A percentile compares a stretch with the other conserved stretches of the same genome.
These are phyloP conservation scores for Brachyopa scutellaris DNA, from an alignment of 2,888 invertebrate genomes.

Conservation along the genomic window DNA sequence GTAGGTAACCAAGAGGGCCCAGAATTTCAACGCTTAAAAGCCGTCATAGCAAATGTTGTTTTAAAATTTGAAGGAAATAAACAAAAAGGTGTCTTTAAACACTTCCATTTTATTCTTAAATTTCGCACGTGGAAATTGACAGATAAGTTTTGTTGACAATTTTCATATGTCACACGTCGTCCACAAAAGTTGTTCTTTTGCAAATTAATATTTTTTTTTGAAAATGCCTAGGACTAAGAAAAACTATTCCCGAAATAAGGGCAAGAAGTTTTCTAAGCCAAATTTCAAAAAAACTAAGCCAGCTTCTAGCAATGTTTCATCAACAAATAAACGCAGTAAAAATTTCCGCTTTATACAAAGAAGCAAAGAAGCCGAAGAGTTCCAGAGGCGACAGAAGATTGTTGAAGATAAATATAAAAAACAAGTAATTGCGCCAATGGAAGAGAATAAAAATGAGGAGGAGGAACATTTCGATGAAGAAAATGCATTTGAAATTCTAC, in stretches of 20 bases:
- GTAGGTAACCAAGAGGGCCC: too few relatives aligned
- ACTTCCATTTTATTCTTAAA: background rate
- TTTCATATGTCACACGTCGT: background rate
- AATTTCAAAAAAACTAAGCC: constrained; percentile 24
- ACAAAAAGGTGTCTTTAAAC: background rate
- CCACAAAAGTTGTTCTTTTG: background rate
- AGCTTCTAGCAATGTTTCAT: constrained; percentile 7
- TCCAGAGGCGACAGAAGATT: constrained; percentile 74
- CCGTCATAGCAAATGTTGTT: too few relatives aligned
- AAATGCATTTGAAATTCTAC: constrained; percentile 83
- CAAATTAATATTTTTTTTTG: background rate
- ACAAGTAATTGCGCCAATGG: constrained; percentile 14
- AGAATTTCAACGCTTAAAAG: too few relatives aligned
- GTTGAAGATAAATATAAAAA: constrained; percentile 72
- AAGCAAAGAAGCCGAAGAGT: constrained; percentile 78
- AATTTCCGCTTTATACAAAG: constrained; percentile 78
- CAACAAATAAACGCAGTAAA: constrained; percentile 66
- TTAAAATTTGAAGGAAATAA: too few relatives aligned
- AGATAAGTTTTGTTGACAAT: constrained; percentile 28
- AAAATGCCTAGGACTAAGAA: constrained; percentile 54
- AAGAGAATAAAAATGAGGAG: constrained; percentile 30
- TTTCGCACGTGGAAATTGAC: constrained; percentile 18
- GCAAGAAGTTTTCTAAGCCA: constrained; percentile 18
- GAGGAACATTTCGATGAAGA: constrained; percentile 83
- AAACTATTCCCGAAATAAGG: constrained; percentile 51